These are phyloP conservation scores for Sinelater perroti DNA, from an alignment of 2,888 invertebrate species.

Conservation along the genomic window DNA sequence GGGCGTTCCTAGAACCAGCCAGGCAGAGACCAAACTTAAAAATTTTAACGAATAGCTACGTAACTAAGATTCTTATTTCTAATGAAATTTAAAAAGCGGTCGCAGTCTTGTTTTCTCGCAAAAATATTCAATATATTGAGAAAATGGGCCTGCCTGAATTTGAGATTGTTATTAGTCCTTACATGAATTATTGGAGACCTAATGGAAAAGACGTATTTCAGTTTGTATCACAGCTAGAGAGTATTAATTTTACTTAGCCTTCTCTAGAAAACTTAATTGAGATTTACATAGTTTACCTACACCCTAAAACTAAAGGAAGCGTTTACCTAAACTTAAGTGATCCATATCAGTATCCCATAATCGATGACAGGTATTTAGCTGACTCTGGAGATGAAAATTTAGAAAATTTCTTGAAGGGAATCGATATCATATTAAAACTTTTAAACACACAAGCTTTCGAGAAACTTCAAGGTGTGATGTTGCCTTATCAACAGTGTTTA, in stretches of 20 bases:
- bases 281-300: conserved; percentile 43
- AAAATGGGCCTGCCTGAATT: conserved; percentile 56
- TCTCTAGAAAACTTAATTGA: not conserved
- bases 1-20: conserved; percentile 67
- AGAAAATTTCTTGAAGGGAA: conserved; percentile 67
- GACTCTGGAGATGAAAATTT: conserved; percentile 69
- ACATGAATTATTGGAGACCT: not conserved
- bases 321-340: conserved; percentile 47
- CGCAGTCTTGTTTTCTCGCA: conserved; percentile 66
- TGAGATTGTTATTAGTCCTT: conserved; percentile 37
- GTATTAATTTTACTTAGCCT: no score
- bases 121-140: conserved; percentile 60
- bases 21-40: conserved; percentile 65
- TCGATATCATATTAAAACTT: conserved; percentile 56
- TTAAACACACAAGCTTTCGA: conserved; percentile 67
- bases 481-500: conserved; percentile 62
- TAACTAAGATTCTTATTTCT: conserved; percentile 66
- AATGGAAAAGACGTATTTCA: conserved; percentile 11
- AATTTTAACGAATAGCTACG: conserved; percentile 65
- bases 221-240: no score
- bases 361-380: conserved; percentile 47
- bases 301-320: conserved; percentile 48
- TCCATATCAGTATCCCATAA: conserved; percentile 49
- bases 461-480: conserved; percentile 64
- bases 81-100: conserved; percentile 62